Evolutionary conservation across 2,797 vertebrate species (phyloP).

Genomic region (Perodicticus potto): DNA sequence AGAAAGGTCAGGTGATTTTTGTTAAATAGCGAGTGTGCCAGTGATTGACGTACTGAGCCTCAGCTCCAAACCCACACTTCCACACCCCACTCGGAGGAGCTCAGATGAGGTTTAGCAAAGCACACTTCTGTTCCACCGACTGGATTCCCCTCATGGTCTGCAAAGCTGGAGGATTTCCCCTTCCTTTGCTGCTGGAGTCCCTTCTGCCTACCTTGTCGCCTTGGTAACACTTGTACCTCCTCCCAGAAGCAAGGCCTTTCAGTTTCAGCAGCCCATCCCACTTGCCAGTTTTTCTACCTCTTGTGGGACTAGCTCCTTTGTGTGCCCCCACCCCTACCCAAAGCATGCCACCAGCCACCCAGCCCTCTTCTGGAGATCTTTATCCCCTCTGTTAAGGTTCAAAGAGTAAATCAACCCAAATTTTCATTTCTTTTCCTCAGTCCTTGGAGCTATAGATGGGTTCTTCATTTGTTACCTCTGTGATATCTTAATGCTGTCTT

Average conservation of each 20-base stretch:
- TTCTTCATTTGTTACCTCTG: background rate
- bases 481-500: background rate
- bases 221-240: background rate
- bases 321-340: too few relatives aligned
- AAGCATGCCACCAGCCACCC: background rate
- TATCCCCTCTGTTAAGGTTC: background rate
- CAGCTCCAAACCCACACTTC: background rate
- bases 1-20: background rate
- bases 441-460: rapidly evolving
- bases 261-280: background rate
- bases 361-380: background rate
- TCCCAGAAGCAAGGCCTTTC: background rate
- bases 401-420: background rate
- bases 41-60: background rate
- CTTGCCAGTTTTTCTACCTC: background rate
- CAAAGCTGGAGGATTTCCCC: background rate
- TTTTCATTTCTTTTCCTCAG: background rate
- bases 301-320: background rate
- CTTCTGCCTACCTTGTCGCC: background rate
- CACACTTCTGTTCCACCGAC: background rate
- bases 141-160: background rate
- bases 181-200: background rate
- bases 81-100: background rate
- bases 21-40: background rate
- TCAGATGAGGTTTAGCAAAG: background rate